Evolutionary conservation across 2,797 vertebrate species (phyloP).

Genomic region (Epinephelus malabaricus): DNA sequence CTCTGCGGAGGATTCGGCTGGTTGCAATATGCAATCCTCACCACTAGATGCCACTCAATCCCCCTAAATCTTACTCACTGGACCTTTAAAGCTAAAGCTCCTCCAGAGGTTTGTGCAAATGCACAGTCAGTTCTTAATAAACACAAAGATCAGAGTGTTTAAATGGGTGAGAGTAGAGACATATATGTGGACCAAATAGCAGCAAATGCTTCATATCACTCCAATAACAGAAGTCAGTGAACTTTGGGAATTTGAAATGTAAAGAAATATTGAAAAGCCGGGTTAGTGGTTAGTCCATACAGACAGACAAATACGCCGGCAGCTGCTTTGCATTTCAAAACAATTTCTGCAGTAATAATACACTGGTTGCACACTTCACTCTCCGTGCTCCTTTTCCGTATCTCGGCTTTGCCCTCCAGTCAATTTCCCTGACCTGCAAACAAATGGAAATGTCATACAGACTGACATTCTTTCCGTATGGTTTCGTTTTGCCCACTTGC

Average conservation of each 20-base stretch:
- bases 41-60: too few species aligned
- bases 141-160: conserved; percentile 2
- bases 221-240: conserved; percentile 25
- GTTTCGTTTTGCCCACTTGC: conserved; percentile 68
- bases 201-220: conserved; percentile 22
- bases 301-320: conserved; percentile 46
- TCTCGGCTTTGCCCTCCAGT: conserved; percentile 50
- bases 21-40: too few species aligned
- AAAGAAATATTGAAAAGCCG: conserved; percentile 55
- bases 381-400: conserved; percentile 16
- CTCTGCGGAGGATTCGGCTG: too few species aligned
- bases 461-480: conserved; percentile 67
- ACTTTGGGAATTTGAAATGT: conserved; percentile 47
- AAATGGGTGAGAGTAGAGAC: background rate
- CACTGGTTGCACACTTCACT: conserved; percentile 21
- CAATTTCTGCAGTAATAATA: conserved; percentile 45
- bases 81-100: background rate
- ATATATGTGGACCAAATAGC: conserved; percentile 8
- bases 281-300: conserved; percentile 49
- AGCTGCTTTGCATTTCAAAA: conserved; percentile 44
- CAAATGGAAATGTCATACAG: conserved; percentile 72
- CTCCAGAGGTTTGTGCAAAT: conserved; percentile 10
- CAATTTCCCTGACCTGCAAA: conserved; percentile 62
- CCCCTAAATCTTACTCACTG: too few species aligned
- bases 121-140: conserved; percentile 15